These are phyloP conservation scores for Amphimedon queenslandica DNA, from an alignment of 37 sponge, comb jelly and placozoan species.

Conservation along the genomic window DNA sequence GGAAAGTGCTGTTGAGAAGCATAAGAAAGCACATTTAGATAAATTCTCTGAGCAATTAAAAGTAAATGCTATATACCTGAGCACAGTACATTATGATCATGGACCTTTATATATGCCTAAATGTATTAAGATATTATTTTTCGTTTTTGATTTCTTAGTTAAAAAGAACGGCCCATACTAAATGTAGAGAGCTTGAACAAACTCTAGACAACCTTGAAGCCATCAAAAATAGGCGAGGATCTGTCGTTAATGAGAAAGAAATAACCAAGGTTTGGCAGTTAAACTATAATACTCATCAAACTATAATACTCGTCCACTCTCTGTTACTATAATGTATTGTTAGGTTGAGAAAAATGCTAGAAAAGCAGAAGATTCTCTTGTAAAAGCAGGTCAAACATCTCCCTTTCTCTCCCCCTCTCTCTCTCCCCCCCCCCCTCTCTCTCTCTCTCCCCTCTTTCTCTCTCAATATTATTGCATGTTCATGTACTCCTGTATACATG, in stretches of 20 bases:
- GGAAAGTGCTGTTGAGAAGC: constrained; percentile 50
- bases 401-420: neutral
- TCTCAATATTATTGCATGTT: no score
- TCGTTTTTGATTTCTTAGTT: constrained; percentile 12
- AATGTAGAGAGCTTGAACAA: constrained; percentile 43
- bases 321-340: neutral
- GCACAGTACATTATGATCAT: no score
- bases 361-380: constrained; percentile 60
- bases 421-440: neutral
- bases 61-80: no score
- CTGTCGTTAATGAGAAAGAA: constrained; percentile 53
- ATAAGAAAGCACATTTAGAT: constrained; percentile 25
- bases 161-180: constrained; percentile 29
- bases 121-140: neutral
- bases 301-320: neutral
- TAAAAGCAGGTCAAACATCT: constrained; percentile 37
- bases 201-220: constrained; percentile 45
- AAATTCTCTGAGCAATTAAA: constrained; percentile 31
- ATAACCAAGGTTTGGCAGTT: constrained; percentile 9
- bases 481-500: neutral
- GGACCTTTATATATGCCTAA: no score
- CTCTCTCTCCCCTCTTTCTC: neutral
- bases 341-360: constrained; percentile 62
- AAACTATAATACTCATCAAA: neutral
- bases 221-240: constrained; percentile 14